These are phyloP conservation scores for Drosophila nigromelanica DNA, from an alignment of 1,140 invertebrate species.

Conservation along the genomic window DNA sequence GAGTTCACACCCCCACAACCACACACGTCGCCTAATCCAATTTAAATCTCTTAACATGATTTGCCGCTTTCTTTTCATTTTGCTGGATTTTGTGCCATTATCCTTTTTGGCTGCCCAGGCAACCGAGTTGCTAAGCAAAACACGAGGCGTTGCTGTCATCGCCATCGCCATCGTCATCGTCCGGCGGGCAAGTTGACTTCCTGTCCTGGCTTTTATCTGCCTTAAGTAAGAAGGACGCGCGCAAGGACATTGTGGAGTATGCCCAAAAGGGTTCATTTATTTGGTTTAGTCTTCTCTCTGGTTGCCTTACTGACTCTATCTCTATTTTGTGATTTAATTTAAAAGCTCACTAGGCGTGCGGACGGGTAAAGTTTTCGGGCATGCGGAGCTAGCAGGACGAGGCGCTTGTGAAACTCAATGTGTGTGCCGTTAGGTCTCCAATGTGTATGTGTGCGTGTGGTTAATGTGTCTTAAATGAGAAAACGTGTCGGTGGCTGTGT, in stretches of 20 bases:
- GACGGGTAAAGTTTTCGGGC: constrained; percentile 16
- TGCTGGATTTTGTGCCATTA: constrained; percentile 78
- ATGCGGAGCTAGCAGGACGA: constrained; percentile 39
- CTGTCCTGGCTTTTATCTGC: constrained; percentile 47
- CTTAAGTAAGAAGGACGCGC: constrained; percentile 41
- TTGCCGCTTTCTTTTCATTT: constrained; percentile 82
- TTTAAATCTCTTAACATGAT: constrained; percentile 82
- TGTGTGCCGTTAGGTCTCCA: constrained; percentile 16
- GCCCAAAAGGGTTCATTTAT: constrained; percentile 79
- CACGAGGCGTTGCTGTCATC: constrained; percentile 31
- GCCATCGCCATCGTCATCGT: constrained; percentile 1
- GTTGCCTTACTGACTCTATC: constrained; percentile 62
- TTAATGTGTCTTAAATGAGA: constrained; percentile 67
- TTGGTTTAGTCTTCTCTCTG: constrained; percentile 65
- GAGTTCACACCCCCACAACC: constrained; percentile 34
- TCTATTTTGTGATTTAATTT: constrained; percentile 80
- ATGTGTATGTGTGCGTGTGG: constrained; percentile 28
- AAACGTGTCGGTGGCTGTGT: constrained; percentile 62
- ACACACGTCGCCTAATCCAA: constrained; percentile 76
- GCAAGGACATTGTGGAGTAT: constrained; percentile 57
- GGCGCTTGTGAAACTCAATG: constrained; percentile 23
- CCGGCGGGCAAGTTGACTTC: constrained; percentile 25
- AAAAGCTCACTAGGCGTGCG: constrained; percentile 59
- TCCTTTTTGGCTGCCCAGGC: constrained; percentile 64
- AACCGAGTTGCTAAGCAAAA: constrained; percentile 56